These are phyloP conservation scores for Eupeodes luniger DNA, from an alignment of 2,888 invertebrate genomes.

Conservation along the genomic window DNA sequence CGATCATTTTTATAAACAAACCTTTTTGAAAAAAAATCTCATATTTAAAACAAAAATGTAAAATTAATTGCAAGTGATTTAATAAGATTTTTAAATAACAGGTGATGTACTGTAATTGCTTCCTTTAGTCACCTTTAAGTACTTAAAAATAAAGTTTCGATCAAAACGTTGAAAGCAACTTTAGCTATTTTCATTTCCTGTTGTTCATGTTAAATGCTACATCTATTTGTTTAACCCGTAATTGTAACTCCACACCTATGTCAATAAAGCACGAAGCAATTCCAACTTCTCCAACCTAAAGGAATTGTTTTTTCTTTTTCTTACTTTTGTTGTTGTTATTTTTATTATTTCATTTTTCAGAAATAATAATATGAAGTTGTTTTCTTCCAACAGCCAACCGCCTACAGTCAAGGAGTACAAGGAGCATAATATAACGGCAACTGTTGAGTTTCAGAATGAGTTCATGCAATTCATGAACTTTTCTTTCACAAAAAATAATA, in stretches of 20 bases:
- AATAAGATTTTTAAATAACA: background rate
- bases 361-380: constrained; percentile 15
- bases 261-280: constrained; percentile 29
- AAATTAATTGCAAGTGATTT: background rate
- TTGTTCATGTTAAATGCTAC: background rate
- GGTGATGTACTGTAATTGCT: background rate
- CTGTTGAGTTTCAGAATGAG: constrained; percentile 22
- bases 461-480: constrained; percentile 21
- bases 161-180: constrained; percentile 15
- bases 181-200: constrained; percentile 10
- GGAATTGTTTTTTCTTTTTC: background rate
- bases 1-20: too few relatives aligned
- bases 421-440: constrained; percentile 19
- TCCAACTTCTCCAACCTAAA: constrained; percentile 16
- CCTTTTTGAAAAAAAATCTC: too few relatives aligned
- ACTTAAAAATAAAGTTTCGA: background rate
- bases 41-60: too few relatives aligned
- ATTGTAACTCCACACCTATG: constrained; percentile 27
- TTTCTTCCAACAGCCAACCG: background rate
- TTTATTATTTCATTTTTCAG: background rate
- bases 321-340: background rate
- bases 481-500: constrained; percentile 18
- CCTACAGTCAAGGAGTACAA: background rate
- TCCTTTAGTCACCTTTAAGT: background rate
- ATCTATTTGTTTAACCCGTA: constrained; percentile 20